Evolutionary conservation across 2,888 invertebrate species (phyloP).

Genomic region (Lingula anatina): DNA sequence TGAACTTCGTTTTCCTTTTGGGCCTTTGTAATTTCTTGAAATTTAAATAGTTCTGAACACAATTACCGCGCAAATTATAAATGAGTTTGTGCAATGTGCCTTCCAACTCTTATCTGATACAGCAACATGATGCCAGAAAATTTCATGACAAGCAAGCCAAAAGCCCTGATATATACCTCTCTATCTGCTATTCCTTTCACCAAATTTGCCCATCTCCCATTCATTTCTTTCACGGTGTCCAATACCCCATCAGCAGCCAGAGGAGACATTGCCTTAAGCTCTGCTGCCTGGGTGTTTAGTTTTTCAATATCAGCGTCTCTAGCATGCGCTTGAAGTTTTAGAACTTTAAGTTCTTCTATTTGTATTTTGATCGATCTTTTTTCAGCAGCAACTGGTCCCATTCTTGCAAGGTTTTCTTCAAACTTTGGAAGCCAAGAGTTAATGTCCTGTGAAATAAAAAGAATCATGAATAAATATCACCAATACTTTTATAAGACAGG

Average conservation of each 20-base stretch:
- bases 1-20: too few species aligned
- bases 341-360: conserved; percentile 69
- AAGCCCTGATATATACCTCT: too few species aligned
- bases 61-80: too few species aligned
- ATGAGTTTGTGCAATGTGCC: too few species aligned
- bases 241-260: conserved; percentile 43
- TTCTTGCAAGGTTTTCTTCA: conserved; percentile 78
- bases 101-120: too few species aligned
- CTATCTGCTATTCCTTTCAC: conserved; percentile 40
- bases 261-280: conserved; percentile 45
- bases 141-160: too few species aligned
- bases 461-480: background rate
- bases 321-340: conserved; percentile 43
- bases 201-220: conserved; percentile 45
- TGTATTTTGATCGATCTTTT: conserved; percentile 78
- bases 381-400: conserved; percentile 87
- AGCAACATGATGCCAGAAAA: too few species aligned
- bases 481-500: too few species aligned
- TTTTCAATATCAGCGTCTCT: conserved; percentile 45
- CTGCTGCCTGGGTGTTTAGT: conserved; percentile 45
- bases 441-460: conserved; percentile 27
- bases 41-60: too few species aligned
- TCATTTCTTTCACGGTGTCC: conserved; percentile 42
- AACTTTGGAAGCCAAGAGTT: conserved; percentile 56
- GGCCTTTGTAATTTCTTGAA: too few species aligned